A percentile compares a stretch with the other conserved stretches of the same genome.
Conservation (phyloP, 2,797 vertebrate genomes). For the Lepilemur septentrionalis region DNA sequence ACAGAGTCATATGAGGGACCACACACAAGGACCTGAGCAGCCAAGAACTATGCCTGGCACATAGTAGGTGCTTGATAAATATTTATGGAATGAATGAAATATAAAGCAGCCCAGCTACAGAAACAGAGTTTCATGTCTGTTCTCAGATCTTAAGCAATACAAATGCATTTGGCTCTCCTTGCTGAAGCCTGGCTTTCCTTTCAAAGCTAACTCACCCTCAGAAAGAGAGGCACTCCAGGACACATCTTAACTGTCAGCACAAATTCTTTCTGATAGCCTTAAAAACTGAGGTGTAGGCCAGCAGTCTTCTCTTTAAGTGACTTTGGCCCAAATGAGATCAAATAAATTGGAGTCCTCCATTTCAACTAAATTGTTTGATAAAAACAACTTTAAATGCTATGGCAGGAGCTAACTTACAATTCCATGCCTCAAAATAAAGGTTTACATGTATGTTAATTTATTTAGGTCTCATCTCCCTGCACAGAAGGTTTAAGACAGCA, state of each 20-base stretch:
- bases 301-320: conserved; percentile 51
- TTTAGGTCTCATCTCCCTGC: conserved; percentile 33
- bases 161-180: conserved; percentile 6
- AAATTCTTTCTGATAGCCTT: conserved; percentile 35
- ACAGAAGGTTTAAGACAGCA: conserved; percentile 33
- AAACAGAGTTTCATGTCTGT: background rate
- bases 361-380: conserved; percentile 23
- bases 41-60: background rate
- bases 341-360: conserved; percentile 39
- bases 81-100: background rate
- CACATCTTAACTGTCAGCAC: conserved; percentile 28
- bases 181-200: conserved; percentile 33
- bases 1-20: background rate
- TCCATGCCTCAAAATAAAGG: conserved; percentile 34
- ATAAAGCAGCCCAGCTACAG: background rate
- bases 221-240: background rate
- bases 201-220: background rate
- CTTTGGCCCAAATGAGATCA: conserved; percentile 38
- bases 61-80: background rate
- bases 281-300: conserved; percentile 28
- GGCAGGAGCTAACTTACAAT: conserved; percentile 29
- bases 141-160: background rate
- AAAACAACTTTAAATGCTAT: conserved; percentile 1
- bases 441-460: conserved; percentile 43
- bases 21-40: background rate